phyloP scores from a whole-genome alignment of 2,797 vertebrate genomes.

The Sebastiscus albofasciatus region DNA sequence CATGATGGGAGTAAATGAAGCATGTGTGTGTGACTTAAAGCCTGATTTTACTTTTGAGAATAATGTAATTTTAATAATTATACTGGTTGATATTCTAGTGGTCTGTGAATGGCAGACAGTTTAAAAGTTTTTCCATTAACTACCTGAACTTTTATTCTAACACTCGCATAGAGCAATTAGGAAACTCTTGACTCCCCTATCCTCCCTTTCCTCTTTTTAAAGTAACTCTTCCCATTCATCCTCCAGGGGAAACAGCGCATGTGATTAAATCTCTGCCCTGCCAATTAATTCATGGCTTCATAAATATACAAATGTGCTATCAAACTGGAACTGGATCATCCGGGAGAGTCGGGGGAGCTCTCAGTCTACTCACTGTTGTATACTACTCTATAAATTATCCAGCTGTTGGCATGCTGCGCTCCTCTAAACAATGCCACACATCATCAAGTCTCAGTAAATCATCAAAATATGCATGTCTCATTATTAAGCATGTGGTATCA shows the following conservation, averaged over 20 bases:
- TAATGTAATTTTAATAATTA: constrained; percentile 9
- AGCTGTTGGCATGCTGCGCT: constrained; percentile 35
- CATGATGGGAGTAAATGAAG: background rate
- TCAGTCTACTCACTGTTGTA: constrained; percentile 46
- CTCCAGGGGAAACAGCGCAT: constrained; percentile 69
- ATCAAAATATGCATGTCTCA: background rate
- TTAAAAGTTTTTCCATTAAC: constrained; percentile 51
- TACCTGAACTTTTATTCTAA: constrained; percentile 50
- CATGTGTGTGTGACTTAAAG: background rate
- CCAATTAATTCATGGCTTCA: constrained; percentile 82
- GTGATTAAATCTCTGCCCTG: constrained; percentile 80
- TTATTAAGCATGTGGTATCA: constrained; percentile 11
- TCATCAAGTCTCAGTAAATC: constrained; percentile 34
- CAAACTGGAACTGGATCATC: constrained; percentile 75
- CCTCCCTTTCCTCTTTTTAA: constrained; percentile 67
- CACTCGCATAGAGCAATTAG: constrained; percentile 52
- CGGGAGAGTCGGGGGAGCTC: constrained; percentile 38
- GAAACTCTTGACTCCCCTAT: constrained; percentile 56
- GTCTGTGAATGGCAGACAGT: constrained; percentile 22
- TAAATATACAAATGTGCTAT: constrained; percentile 81
- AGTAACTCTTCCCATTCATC: constrained; percentile 69
- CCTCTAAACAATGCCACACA: constrained; percentile 46
- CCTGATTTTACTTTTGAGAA: background rate
- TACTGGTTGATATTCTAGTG: background rate
- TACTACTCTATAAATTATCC: constrained; percentile 55